A percentile compares a stretch with the other conserved stretches of the same genome.
Evolutionary conservation across 2,888 invertebrate genomes (phyloP).

Genomic region (Latheticus oryzae): DNA sequence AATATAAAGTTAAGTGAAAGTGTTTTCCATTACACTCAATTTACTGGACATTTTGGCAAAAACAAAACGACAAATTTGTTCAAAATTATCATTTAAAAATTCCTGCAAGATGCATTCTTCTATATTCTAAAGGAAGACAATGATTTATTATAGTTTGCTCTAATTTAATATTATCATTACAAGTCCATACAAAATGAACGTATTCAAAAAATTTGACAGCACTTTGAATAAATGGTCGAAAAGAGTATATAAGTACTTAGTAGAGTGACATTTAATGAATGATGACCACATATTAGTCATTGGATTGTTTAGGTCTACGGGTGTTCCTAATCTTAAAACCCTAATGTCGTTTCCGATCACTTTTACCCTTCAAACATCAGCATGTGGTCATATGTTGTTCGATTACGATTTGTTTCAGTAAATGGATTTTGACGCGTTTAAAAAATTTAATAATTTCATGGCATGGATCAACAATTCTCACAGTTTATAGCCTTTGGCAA

Average conservation of each 20-base stretch:
- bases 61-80: too few relatives aligned
- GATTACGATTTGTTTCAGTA: slow-evolving; percentile 22
- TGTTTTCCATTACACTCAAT: not conserved
- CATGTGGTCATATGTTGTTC: slow-evolving; percentile 24
- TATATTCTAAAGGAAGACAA: too few relatives aligned
- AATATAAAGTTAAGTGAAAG: too few relatives aligned
- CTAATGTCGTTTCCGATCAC: slow-evolving; percentile 44
- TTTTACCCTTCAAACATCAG: slow-evolving; percentile 33
- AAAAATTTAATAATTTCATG: not conserved
- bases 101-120: slow-evolving; percentile 11
- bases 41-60: slow-evolving; percentile 6
- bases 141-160: slow-evolving; percentile 26
- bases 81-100: too few relatives aligned
- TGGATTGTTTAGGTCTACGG: slow-evolving; percentile 50
- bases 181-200: slow-evolving; percentile 5
- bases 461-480: slow-evolving; percentile 4
- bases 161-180: slow-evolving; percentile 24
- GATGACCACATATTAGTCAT: slow-evolving; percentile 52
- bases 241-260: slow-evolving; percentile 18
- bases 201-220: slow-evolving; percentile 24
- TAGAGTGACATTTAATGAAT: slow-evolving; percentile 44
- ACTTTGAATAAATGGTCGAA: slow-evolving; percentile 18
- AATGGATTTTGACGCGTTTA: slow-evolving; percentile 3
- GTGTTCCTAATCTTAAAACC: slow-evolving; percentile 40
- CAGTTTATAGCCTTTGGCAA: slow-evolving; percentile 6